These are phyloP conservation scores for Microplitis manilae DNA, from an alignment of 2,888 invertebrate species.

Conservation along the genomic window DNA sequence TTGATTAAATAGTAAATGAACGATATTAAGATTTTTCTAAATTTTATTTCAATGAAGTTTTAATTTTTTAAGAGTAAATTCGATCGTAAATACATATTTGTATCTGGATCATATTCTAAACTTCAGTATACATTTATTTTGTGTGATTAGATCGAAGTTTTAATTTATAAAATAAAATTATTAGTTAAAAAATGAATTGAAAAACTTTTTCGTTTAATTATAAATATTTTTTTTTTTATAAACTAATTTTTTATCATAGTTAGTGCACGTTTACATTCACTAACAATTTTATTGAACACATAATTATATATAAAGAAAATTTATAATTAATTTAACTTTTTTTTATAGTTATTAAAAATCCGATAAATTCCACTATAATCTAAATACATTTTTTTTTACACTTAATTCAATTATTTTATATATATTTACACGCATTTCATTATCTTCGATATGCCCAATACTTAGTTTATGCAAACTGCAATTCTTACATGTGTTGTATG, in stretches of 20 bases:
- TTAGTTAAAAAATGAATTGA: conserved; percentile 4
- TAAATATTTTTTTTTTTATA: conserved; percentile 15
- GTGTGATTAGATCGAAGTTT: conserved; percentile 20
- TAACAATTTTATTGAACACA: conserved; percentile 35
- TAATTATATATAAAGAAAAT: conserved; percentile 48
- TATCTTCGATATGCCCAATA: conserved; percentile 39
- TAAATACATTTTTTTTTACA: conserved; percentile 36
- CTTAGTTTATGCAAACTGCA: not conserved
- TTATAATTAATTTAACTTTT: conserved; percentile 50
- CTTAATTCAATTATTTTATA: conserved; percentile 37
- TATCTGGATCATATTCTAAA: conserved; percentile 34
- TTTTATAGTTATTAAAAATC: conserved; percentile 52
- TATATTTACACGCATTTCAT: conserved; percentile 40
- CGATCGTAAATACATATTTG: conserved; percentile 25
- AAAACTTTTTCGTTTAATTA: conserved; percentile 4
- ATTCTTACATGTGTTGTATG: not conserved
- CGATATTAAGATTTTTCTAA: conserved; percentile 21
- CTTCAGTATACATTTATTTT: conserved; percentile 9
- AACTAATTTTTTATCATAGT: not conserved
- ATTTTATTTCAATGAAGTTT: conserved; percentile 35
- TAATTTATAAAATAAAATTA: conserved; percentile 29
- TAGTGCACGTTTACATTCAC: conserved; percentile 12
- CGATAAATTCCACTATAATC: conserved; percentile 22
- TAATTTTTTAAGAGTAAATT: conserved; percentile 21
- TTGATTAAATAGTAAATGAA: conserved; percentile 33